Evolutionary conservation across 2,888 invertebrate genomes (phyloP).

Genomic region (Xestia rhomboidea): DNA sequence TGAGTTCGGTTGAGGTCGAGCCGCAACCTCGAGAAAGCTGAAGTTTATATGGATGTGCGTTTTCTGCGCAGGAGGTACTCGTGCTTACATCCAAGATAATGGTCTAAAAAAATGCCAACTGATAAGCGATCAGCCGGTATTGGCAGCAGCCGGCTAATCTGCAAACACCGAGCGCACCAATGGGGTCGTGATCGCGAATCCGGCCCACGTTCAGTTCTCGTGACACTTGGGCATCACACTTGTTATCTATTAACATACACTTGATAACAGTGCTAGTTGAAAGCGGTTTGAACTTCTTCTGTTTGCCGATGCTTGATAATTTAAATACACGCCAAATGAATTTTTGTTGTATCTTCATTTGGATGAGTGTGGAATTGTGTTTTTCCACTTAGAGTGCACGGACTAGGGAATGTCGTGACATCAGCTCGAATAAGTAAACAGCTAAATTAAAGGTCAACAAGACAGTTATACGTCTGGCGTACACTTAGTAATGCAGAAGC

Average conservation of each 20-base stretch:
- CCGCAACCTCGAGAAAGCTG: conserved; percentile 67
- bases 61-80: conserved; percentile 32
- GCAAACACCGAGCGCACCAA: conserved; percentile 60
- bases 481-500: conserved; percentile 56
- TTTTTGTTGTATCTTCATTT: conserved; percentile 66
- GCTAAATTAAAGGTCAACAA: conserved; percentile 40
- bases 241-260: conserved; percentile 84
- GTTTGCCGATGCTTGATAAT: conserved; percentile 70
- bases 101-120: conserved; percentile 56
- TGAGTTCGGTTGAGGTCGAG: conserved; percentile 65
- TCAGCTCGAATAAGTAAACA: conserved; percentile 34
- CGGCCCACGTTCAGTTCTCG: conserved; percentile 80
- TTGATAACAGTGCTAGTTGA: conserved; percentile 80
- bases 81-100: conserved; percentile 41
- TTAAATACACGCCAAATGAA: conserved; percentile 65
- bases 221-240: conserved; percentile 75
- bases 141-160: conserved; percentile 69
- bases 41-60: conserved; percentile 53
- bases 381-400: conserved; percentile 37
- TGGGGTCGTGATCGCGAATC: conserved; percentile 71
- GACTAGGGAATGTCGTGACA: conserved; percentile 11
- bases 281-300: conserved; percentile 78
- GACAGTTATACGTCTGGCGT: conserved; percentile 31
- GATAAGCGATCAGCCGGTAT: conserved; percentile 67
- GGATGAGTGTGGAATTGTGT: conserved; percentile 41